Conservation (phyloP, 2,113 vertebrate genomes). For the Lamprotornis superbus region DNA sequence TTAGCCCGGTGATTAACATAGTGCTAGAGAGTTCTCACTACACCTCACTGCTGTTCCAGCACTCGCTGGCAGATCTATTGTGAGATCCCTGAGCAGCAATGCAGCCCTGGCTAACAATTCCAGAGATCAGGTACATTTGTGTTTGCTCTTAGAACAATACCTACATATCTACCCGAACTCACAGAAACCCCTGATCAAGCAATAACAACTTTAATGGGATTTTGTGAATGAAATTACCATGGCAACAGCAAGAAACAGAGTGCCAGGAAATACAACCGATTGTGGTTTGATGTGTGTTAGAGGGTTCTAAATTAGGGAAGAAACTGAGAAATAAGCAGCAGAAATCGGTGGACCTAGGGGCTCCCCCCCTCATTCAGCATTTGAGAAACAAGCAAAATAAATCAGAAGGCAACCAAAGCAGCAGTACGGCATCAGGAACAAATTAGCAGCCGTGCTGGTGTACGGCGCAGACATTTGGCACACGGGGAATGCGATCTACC, state of each 20-base stretch:
- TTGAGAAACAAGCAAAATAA: not conserved
- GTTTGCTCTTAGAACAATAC: not conserved
- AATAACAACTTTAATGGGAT: not conserved
- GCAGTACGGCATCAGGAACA: not conserved
- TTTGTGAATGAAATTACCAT: slow-evolving; percentile 59
- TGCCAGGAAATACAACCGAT: not conserved
- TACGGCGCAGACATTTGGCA: not conserved
- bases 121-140: not conserved
- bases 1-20: slow-evolving; percentile 47
- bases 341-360: not conserved
- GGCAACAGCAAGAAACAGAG: slow-evolving; percentile 4
- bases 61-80: not conserved
- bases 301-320: not conserved
- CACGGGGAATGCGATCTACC: slow-evolving; percentile 19
- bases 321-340: not conserved
- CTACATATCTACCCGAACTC: not conserved
- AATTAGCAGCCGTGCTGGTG: not conserved
- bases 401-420: not conserved
- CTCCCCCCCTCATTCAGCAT: not conserved
- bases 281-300: not conserved
- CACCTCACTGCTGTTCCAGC: slow-evolving; percentile 48
- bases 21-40: slow-evolving; percentile 46
- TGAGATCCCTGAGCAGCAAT: not conserved
- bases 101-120: not conserved
- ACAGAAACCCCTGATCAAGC: not conserved